Evolutionary conservation across 2,797 vertebrate species (phyloP).

Genomic region (Pseudomugil gertrudae): DNA sequence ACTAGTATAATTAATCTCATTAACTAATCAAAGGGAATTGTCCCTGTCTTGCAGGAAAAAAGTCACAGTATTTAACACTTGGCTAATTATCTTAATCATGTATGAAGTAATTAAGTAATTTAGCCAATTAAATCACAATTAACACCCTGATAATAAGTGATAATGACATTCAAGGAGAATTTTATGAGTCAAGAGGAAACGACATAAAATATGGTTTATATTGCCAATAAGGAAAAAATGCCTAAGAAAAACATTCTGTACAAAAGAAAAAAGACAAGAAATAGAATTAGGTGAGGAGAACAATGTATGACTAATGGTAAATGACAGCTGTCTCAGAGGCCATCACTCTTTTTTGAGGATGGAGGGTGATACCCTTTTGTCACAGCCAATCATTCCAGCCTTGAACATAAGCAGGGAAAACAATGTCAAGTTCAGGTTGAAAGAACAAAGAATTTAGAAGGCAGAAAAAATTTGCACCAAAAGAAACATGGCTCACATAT

Average conservation of each 20-base stretch:
- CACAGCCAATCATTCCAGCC: constrained; percentile 78
- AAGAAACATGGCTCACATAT: constrained; percentile 74
- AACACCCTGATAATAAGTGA: constrained; percentile 67
- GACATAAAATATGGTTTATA: constrained; percentile 26
- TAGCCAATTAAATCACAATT: constrained; percentile 83
- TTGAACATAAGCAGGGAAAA: constrained; percentile 74
- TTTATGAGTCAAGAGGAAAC: constrained; percentile 28
- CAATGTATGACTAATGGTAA: constrained; percentile 72
- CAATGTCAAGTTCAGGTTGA: constrained; percentile 78
- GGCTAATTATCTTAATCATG: constrained; percentile 81
- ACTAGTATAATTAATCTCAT: constrained; percentile 82
- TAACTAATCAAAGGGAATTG: constrained; percentile 81
- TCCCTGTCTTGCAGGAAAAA: constrained; percentile 62
- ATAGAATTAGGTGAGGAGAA: constrained; percentile 69
- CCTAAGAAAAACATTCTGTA: constrained; percentile 22
- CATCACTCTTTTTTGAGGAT: constrained; percentile 71
- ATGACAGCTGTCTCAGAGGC: constrained; percentile 81
- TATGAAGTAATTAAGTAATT: constrained; percentile 78
- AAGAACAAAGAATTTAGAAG: constrained; percentile 75
- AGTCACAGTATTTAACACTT: constrained; percentile 78
- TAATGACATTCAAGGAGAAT: constrained; percentile 57
- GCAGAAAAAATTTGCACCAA: constrained; percentile 67
- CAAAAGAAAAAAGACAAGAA: constrained; percentile 39
- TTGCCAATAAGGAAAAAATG: constrained; percentile 22
- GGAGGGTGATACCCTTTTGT: constrained; percentile 75